A percentile compares a stretch with the other conserved stretches of the same genome.
These are phyloP conservation scores for Cetoscarus ocellatus DNA, from an alignment of 2,797 vertebrate genomes.

Conservation along the genomic window DNA sequence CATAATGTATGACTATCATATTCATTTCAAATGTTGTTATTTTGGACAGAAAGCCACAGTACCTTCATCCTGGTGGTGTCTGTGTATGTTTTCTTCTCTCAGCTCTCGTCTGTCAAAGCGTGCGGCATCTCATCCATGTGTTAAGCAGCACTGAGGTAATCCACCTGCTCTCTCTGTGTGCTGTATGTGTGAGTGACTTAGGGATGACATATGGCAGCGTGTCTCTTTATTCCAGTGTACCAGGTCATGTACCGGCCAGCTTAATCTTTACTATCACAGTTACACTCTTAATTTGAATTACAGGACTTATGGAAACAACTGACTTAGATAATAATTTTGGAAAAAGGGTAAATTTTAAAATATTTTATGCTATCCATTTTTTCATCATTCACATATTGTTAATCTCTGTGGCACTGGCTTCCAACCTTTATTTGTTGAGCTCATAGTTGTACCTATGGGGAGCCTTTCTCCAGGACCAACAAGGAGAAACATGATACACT, in stretches of 20 bases:
- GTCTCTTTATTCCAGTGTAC: not conserved
- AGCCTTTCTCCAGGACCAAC: too few species aligned
- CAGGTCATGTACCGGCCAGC: constrained; percentile 10
- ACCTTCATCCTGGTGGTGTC: constrained; percentile 53
- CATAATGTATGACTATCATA: too few species aligned
- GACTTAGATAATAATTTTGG: too few species aligned
- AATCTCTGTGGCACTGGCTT: too few species aligned
- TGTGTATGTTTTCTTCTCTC: constrained; percentile 8
- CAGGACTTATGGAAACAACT: too few species aligned
- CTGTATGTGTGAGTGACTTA: constrained; percentile 11
- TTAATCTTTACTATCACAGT: constrained; percentile 18
- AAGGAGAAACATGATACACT: too few species aligned
- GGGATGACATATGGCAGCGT: constrained; percentile 42
- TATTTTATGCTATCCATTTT: too few species aligned
- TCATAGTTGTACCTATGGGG: too few species aligned
- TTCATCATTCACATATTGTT: too few species aligned
- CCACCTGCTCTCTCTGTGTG: constrained; percentile 12
- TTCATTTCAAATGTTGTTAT: too few species aligned
- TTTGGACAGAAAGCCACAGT: constrained; percentile 2
- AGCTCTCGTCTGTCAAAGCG: constrained; percentile 14
- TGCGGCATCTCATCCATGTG: constrained; percentile 41
- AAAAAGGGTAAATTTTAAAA: too few species aligned
- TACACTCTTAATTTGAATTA: not conserved
- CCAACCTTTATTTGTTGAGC: too few species aligned
- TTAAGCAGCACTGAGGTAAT: constrained; percentile 50